Evolutionary conservation across 2,888 invertebrate species (phyloP).

Genomic region (Eupithecia pulchellata): DNA sequence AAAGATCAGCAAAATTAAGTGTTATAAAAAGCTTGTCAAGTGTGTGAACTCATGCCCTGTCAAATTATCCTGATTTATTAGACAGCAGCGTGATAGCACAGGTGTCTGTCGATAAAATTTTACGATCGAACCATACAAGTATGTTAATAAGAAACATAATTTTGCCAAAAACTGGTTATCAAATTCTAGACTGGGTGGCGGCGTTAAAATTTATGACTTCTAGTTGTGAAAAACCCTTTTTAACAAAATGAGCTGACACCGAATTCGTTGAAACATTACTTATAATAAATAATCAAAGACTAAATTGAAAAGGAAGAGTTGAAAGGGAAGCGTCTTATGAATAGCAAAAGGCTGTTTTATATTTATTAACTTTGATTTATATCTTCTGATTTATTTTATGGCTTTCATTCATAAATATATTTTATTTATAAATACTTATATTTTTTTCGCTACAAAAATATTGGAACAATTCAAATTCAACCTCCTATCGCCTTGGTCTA

Average conservation of each 20-base stretch:
- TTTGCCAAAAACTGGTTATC: conserved; percentile 64
- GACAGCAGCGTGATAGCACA: conserved; percentile 69
- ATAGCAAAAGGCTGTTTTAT: conserved; percentile 30
- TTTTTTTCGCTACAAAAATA: not conserved
- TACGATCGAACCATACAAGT: conserved; percentile 73
- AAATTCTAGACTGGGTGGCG: conserved; percentile 80
- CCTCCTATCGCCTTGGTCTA: not conserved
- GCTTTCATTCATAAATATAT: conserved; percentile 38
- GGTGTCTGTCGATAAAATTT: conserved; percentile 81
- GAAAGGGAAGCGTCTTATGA: conserved; percentile 25
- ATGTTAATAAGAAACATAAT: conserved; percentile 70
- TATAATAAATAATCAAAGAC: conserved; percentile 1
- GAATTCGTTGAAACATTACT: conserved; percentile 17
- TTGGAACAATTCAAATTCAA: not conserved
- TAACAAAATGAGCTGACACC: conserved; percentile 15
- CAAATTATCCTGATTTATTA: conserved; percentile 70
- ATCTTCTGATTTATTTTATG: conserved; percentile 22
- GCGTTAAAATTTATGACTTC: conserved; percentile 63
- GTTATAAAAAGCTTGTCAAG: not conserved
- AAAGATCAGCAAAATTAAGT: not conserved
- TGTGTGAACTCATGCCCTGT: conserved; percentile 62
- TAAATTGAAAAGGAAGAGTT: conserved; percentile 15
- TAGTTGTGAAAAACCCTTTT: conserved; percentile 31
- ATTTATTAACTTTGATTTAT: conserved; percentile 44
- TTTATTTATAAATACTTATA: too few relatives aligned